Base-by-base conservation (phyloP, 2,888 invertebrate species). In the Scaptodrosophila latifasciaeformis region DNA sequence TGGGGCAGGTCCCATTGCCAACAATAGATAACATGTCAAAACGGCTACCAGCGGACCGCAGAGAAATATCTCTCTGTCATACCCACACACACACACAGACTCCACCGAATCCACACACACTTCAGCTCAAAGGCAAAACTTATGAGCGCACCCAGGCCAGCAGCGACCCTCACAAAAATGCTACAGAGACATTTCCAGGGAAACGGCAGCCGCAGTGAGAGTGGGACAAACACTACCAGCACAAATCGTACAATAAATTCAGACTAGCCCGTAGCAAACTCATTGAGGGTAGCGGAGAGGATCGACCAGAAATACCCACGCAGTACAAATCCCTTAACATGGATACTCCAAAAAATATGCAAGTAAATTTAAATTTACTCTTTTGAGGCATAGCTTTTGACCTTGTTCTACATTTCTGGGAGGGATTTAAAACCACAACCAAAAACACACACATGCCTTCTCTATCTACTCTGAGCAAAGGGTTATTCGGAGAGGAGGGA, bases 361-460 rank as follows among this genome's bases (percentile, higher is more conserved):
- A 37, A 37, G 17, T 81, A 76, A 81, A 76, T 76, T 81, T 76
- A 78, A 80, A 81, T 75, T 81, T 81, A 76, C 80, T 76, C 76
- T 81, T 69, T 81, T 78, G 77, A 64, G 56, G 75, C 77, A 56
- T 50, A 59, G 54, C 69, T 57, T 71, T 45, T 72, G 74, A 79
- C 80, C 80, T 79, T 64, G 52, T 2, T 35, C 13, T n/a, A n/a
- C 7, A 15, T 4, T 12, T 17, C 10, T n/a, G 34, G n/a, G 15
- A 39, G 39, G 10, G 17, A 13, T 39, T 24, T 24, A 24, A 24
- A 24, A 18, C 17, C 18, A 4, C 15, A 17, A 17, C 17, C 17
- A 5, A 37, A 37, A 18, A 37, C 37, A 37, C 15, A 10, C 37
- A 37, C n/a, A n/a, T n/a, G n/a, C n/a, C n/a, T n/a, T n/a, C n/a